Percentiles rank a stretch among this genome's conserved stretches.
These are phyloP conservation scores for Empis stercorea DNA, from an alignment of 2,888 invertebrate species.

Conservation along the genomic window DNA sequence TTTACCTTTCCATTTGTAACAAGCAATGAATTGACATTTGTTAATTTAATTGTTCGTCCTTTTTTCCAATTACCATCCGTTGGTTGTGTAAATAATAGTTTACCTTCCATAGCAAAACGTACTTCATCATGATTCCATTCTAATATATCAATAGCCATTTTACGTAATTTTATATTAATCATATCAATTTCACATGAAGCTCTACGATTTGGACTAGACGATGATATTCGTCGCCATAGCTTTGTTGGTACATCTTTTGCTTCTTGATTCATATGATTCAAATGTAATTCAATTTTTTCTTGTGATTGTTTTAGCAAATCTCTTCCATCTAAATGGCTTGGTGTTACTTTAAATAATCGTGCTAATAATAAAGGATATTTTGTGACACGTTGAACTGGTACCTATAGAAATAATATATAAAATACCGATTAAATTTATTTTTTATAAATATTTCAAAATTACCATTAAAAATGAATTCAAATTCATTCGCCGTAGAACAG, in stretches of 20 bases:
- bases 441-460: constrained; percentile 19
- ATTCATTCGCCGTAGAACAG: constrained; percentile 85
- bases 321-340: constrained; percentile 67
- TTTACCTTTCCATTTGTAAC: constrained; percentile 82
- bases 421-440: neutral
- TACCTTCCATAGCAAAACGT: constrained; percentile 80
- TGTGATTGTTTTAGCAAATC: constrained; percentile 78
- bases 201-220: constrained; percentile 51
- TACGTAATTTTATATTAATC: constrained; percentile 77
- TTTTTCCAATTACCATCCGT: constrained; percentile 85
- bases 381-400: constrained; percentile 92
- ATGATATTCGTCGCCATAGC: constrained; percentile 78
- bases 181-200: constrained; percentile 75
- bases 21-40: constrained; percentile 77
- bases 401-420: constrained; percentile 39
- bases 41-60: constrained; percentile 77
- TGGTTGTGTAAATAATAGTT: constrained; percentile 75
- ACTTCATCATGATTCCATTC: constrained; percentile 93
- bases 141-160: constrained; percentile 85
- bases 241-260: constrained; percentile 84
- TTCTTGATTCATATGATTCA: constrained; percentile 89
- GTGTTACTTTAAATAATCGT: constrained; percentile 81
- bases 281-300: constrained; percentile 81
- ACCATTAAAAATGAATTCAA: constrained; percentile 97
- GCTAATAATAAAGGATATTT: constrained; percentile 89